Base-by-base conservation (phyloP, 2,888 invertebrate species). In the Galerucella calmariensis region DNA sequence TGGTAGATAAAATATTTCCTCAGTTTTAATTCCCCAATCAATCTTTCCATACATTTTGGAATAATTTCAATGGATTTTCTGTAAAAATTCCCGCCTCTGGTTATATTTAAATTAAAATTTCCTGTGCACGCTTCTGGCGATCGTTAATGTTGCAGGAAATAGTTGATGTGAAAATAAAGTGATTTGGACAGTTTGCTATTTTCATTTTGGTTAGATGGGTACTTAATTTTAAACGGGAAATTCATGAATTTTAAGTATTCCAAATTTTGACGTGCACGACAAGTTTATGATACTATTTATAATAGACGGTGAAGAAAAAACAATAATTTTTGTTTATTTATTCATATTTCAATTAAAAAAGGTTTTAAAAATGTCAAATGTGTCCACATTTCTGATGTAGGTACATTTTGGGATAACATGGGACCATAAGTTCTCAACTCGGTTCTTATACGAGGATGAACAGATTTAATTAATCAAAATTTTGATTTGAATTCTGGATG, bases 101-200 rank as follows among this genome's bases (percentile, higher is more conserved):
- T 20, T 16, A 20, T 56, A 10, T 20, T 20, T 56, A 56, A 20
- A 9, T 16, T 56, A 16, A 20, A 56, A 56, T 16, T 56, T 56
- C 9, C 16, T 16, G 1, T 8, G 53, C 0, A 53, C 53, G 53
- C 53, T 16, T 16, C 2, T 56, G 56, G 10, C 11, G 10, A 9
- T 20, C 20, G 2, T 16, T 16, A 56, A 56, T 9, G 20, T 51
- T 20, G 61, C 14, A 61, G 35, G 61, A 61, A 61, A 61, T 61
- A 35, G 35, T 61, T 61, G 61, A 35, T 61, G 61, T 27, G 61
- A 14, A 61, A 61, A 61, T 61, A 61, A 35, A 61, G 14, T 61
- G 61, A 61, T 61, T 61, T 61, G 27, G 61, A 61, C 61, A 61
- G 35, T 16, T 35, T 14, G 35, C 61, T 35, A 61, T 61, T 61